Evolutionary conservation across 2,888 invertebrate genomes (phyloP), one percentile per base, ranked within the genome.

Genomic region (Ctena decussata): DNA sequence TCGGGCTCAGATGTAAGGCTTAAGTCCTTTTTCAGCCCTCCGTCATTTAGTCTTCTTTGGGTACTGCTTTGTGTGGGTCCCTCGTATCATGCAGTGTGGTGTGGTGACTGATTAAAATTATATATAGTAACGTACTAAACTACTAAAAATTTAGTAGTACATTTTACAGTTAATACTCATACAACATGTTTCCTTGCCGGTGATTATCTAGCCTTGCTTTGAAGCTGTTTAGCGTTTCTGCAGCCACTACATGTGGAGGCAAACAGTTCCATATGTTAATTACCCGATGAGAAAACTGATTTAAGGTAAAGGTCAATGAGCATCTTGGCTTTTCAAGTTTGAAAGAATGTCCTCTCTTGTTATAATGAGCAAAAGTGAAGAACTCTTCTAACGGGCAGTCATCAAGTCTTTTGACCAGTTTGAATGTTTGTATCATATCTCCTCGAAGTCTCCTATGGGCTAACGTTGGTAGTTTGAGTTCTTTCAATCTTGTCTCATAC

Each of bases 121-220:
- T 27, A 2, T 57, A 27, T 57, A 27, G 57, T n/a, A n/a, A n/a
- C 57, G 27, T 8, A 27, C 2, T 27, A 2, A 30, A 27, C 57
- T 57, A 57, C 57, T 27, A 57, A 30, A 57, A 57, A 11, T n/a
- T 57, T 57, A 57, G 57, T 57, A 57, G 57, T 27, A 27, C n/a
- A 24, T 57, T 12, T 11, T 57, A 57, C 15, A 24, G 57, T 27
- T 57, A 57, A 30, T 27, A 57, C 57, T 57, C 57, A 15, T 57
- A 57, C 57, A 57, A 57, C 57, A 57, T 57, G 30, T 57, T 57
- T 57, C 57, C 57, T 57, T n/a, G n/a, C n/a, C n/a, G 21, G 53
- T 53, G 53, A 21, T n/a, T 57, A 57, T 57, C 57, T 27, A 57
- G n/a, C 27, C 57, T 57, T 57, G 57, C 2, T 57, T 57, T 57